A percentile compares a stretch with the other conserved stretches of the same genome.
Conservation (phyloP, 2,888 invertebrate genomes). For the Limnephilus lunatus region DNA sequence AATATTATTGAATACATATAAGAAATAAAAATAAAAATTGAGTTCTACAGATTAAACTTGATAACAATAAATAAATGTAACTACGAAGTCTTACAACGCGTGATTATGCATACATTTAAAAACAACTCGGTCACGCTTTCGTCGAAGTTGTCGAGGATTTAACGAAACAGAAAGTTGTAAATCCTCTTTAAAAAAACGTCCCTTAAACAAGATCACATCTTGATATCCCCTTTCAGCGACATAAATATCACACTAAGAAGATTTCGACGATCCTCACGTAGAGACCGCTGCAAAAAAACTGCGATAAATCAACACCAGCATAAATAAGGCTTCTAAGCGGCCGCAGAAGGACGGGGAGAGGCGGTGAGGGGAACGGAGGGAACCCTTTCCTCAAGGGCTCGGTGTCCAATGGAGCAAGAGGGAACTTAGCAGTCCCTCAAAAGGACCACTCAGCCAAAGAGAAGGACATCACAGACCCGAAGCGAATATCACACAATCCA, state of each 20-base stretch:
- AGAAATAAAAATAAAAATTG: too few species aligned
- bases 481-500: conserved; percentile 2
- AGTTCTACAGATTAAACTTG: too few species aligned
- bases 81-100: not conserved
- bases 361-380: conserved; percentile 18
- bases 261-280: conserved; percentile 26
- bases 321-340: conserved; percentile 36
- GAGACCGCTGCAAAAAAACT: conserved; percentile 14
- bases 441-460: conserved; percentile 24
- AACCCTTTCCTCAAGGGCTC: conserved; percentile 31
- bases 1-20: too few species aligned
- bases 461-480: conserved; percentile 1
- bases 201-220: conserved; percentile 12
- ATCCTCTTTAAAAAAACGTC: not conserved
- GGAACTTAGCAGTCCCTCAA: conserved; percentile 37
- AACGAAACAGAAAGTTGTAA: not conserved
- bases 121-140: not conserved
- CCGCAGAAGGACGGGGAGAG: not conserved
- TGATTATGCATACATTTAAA: not conserved
- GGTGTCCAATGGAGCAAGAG: conserved; percentile 36
- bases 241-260: conserved; percentile 28
- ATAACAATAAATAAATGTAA: too few species aligned
- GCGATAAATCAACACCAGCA: conserved; percentile 33
- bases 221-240: conserved; percentile 5
- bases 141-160: not conserved